Evolutionary conservation across 2,113 vertebrate species (phyloP).

Genomic region (Aptenodytes patagonicus): DNA sequence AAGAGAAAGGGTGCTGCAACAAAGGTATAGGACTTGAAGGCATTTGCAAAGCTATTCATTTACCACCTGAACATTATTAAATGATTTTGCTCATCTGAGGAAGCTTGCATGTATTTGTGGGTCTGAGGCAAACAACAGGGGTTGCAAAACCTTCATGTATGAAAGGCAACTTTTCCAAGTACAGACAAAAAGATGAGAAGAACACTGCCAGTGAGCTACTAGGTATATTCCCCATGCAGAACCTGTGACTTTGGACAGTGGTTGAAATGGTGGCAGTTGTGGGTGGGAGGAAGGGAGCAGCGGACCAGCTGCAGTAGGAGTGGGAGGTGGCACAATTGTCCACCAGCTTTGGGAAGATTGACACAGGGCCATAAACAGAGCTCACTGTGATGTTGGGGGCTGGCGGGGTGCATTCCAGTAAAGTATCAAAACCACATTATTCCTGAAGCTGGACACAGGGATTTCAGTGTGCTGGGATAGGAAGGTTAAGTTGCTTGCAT

Average conservation of each 20-base stretch:
- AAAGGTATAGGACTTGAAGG: neutral
- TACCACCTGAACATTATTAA: neutral
- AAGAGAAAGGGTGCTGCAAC: neutral
- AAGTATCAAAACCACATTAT: neutral
- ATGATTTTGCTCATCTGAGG: neutral
- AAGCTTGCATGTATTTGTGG: neutral
- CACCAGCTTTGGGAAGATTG: neutral
- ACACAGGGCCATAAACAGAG: neutral
- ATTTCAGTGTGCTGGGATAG: neutral
- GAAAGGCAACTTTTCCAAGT: neutral
- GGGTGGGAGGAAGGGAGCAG: neutral
- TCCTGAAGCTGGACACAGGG: neutral
- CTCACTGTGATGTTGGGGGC: neutral
- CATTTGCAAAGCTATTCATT: neutral
- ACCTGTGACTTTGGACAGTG: neutral
- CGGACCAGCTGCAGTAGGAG: neutral
- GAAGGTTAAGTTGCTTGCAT: neutral
- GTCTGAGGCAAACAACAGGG: neutral
- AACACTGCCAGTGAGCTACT: neutral
- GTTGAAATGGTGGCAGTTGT: neutral
- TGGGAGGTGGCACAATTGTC: neutral
- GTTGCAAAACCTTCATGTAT: neutral
- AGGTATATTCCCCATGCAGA: neutral
- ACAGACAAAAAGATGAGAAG: neutral
- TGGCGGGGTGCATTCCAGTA: neutral